Conservation (phyloP, 2,797 vertebrate species). For the Cyprinella venusta region DNA sequence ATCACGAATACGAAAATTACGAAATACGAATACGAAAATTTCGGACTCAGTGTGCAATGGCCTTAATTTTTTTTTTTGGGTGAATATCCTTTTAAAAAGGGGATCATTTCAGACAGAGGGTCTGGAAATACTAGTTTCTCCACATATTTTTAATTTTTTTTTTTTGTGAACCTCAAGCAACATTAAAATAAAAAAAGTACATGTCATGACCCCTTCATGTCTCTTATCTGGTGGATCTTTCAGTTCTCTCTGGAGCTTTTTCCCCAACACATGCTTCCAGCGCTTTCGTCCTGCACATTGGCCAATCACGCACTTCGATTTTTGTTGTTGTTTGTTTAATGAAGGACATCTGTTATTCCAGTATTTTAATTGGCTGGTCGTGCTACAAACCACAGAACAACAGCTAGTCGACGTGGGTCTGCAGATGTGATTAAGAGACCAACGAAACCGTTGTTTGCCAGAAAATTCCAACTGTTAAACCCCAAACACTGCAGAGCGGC, state of each 20-base stretch:
- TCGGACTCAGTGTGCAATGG: too few relatives aligned
- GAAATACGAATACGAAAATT: too few relatives aligned
- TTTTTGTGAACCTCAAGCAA: neutral
- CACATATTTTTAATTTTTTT: too few relatives aligned
- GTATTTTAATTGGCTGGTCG: slow-evolving; percentile 52
- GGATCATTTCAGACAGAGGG: neutral
- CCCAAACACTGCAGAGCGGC: slow-evolving; percentile 4
- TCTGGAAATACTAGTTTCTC: neutral
- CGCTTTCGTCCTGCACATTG: neutral
- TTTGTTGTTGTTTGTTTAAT: slow-evolving; percentile 59
- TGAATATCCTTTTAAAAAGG: too few relatives aligned
- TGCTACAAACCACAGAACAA: slow-evolving; percentile 41
- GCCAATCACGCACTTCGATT: neutral
- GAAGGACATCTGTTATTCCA: slow-evolving; percentile 62
- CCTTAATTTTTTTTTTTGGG: too few relatives aligned
- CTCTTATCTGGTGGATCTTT: neutral
- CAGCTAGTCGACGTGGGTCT: slow-evolving; percentile 18
- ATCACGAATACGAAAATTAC: too few relatives aligned
- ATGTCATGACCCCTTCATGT: neutral
- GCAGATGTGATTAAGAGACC: slow-evolving; percentile 39
- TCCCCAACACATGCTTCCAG: slow-evolving; percentile 27
- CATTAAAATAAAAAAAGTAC: neutral
- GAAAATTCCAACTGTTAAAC: slow-evolving; percentile 29
- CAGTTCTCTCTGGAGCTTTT: neutral
- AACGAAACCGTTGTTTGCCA: slow-evolving; percentile 13